These are phyloP conservation scores for Gerris lacustris DNA, from an alignment of 2,888 invertebrate genomes.

Conservation along the genomic window DNA sequence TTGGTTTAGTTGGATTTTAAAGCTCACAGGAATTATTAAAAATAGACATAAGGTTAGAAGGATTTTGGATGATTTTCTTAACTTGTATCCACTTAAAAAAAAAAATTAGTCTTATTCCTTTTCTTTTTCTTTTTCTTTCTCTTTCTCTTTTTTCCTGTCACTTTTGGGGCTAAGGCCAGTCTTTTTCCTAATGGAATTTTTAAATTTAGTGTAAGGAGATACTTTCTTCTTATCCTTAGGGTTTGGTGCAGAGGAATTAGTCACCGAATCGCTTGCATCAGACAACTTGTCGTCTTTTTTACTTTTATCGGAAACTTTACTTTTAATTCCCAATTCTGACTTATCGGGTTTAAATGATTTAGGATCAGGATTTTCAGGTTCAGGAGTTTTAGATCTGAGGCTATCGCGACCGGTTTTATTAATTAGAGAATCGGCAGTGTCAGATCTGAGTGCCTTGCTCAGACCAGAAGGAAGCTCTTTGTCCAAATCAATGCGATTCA, in stretches of 20 bases:
- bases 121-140: no score
- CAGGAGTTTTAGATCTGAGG: neutral
- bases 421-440: neutral
- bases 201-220: slow-evolving; percentile 1
- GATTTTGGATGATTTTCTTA: no score
- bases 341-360: neutral
- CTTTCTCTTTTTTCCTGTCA: no score
- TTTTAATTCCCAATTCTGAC: neutral
- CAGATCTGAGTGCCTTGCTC: neutral
- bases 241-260: neutral
- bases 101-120: no score
- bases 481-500: neutral
- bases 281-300: neutral
- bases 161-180: neutral
- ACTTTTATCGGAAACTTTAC: neutral
- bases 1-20: no score
- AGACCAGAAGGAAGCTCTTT: neutral
- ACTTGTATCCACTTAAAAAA: no score
- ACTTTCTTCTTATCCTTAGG: neutral
- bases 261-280: neutral
- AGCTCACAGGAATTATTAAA: no score
- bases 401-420: neutral
- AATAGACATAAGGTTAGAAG: no score
- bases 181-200: slow-evolving; percentile 2
- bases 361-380: neutral